These are phyloP conservation scores for Cyprinus carpio DNA, from an alignment of 2,113 vertebrate genomes.

Conservation along the genomic window DNA sequence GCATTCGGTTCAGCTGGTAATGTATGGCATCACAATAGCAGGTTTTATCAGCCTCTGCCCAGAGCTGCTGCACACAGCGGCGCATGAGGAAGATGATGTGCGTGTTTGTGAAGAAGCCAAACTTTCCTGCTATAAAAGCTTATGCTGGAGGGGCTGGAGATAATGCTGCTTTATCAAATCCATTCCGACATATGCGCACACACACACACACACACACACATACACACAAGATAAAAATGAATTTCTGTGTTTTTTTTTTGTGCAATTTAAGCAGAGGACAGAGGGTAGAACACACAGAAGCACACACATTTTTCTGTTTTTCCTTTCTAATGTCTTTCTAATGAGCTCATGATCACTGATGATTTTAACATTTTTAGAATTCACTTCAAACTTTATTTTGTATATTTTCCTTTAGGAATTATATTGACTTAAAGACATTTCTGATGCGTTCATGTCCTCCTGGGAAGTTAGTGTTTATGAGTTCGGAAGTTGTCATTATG, in stretches of 20 bases:
- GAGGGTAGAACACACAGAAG: not conserved
- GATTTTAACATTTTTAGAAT: not conserved
- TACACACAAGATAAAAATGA: not conserved
- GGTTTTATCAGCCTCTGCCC: constrained; percentile 43
- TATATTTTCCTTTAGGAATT: not conserved
- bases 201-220: not conserved
- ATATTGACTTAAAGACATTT: not conserved
- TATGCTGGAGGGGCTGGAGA: constrained; percentile 7
- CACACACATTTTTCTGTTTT: not conserved
- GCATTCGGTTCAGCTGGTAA: constrained; percentile 37
- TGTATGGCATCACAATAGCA: constrained; percentile 45
- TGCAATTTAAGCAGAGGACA: not conserved
- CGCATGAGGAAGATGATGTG: not conserved
- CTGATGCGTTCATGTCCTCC: too few relatives aligned
- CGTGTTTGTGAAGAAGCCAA: constrained; percentile 18
- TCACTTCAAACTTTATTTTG: not conserved
- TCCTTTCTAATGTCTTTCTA: not conserved
- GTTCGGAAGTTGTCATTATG: too few relatives aligned
- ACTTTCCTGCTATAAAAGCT: not conserved
- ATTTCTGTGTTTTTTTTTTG: not conserved
- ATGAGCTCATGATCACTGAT: not conserved
- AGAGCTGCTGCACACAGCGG: constrained; percentile 24
- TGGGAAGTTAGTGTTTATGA: too few relatives aligned
- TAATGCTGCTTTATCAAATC: constrained; percentile 23
- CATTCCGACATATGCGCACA: not conserved